phyloP scores from a whole-genome alignment of 2,113 vertebrate species.

The Baryphthengus martii region DNA sequence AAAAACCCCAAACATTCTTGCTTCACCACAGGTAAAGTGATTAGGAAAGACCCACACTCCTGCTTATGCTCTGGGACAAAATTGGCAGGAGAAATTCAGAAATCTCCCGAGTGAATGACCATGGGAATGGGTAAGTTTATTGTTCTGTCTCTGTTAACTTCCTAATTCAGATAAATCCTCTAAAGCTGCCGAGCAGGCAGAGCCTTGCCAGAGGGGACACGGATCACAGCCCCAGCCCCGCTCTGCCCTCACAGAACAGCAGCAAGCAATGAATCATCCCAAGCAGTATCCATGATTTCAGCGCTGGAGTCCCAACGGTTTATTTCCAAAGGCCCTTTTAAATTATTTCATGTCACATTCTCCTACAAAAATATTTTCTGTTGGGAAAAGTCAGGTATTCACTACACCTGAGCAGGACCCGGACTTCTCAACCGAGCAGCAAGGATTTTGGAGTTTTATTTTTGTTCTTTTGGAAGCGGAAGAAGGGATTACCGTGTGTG shows the following conservation, averaged over 20 bases:
- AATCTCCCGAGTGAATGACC: neutral
- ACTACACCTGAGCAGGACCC: neutral
- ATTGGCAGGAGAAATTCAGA: neutral
- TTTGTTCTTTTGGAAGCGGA: neutral
- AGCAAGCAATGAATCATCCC: slow-evolving; percentile 13
- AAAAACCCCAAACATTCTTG: neutral
- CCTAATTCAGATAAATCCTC: neutral
- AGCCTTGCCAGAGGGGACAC: neutral
- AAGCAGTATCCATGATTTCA: neutral
- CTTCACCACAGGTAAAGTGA: neutral
- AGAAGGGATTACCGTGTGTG: neutral
- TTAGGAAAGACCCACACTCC: slow-evolving; percentile 10
- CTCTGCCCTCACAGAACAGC: neutral
- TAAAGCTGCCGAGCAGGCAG: neutral
- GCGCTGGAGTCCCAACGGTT: neutral
- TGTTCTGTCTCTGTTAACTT: neutral
- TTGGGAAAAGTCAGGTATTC: slow-evolving; percentile 7
- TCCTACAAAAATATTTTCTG: slow-evolving; percentile 28
- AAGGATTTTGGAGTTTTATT: neutral
- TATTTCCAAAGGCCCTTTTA: slow-evolving; percentile 30
- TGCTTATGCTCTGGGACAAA: neutral
- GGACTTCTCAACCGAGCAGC: neutral
- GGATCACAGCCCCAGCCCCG: neutral
- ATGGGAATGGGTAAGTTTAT: neutral
- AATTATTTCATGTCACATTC: neutral